Evolutionary conservation across 2,797 vertebrate species (phyloP), one percentile per base, ranked within the genome.

Genomic region (Percopsis omiscomaycus): DNA sequence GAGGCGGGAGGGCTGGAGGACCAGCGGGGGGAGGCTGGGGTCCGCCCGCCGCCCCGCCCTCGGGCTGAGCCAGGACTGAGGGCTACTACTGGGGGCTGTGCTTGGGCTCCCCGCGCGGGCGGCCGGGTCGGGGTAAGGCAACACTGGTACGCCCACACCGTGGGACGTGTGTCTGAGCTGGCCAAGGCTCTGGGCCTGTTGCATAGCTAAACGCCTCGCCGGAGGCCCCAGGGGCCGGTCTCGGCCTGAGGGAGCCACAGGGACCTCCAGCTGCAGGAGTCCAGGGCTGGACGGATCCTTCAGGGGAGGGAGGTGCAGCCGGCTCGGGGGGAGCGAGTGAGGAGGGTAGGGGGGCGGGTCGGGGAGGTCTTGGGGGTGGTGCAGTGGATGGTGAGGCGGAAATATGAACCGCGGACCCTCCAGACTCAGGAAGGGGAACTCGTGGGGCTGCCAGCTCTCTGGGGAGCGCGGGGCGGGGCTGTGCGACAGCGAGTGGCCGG

Each of bases 101-200:
- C 96, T 96, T 93, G 96, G 95, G 91, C 94, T 95, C 88, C 94
- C 94, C 88, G 94, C 87, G 74, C 95, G 94, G 92, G 93, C 93
- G 45, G 94, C 92, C 69, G 94, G 93, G 93, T 97, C 96, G 79
- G 96, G 94, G 94, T 98, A 98, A 96, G 98, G 97, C 97, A 99
- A 96, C 94, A 98, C 96, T 85, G 97, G 96, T 94, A 98, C 95
- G 86, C 96, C 96, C 96, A 98, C 95, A 89, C 97, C 98, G 91
- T 98, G 95, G 91, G 96, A 92, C 91, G 97, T 98, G 93, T 99
- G 97, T 96, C 97, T 96, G 92, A 98, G 95, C 94, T 98, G 97
- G 94, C 95, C 95, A 88, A 98, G 94, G 93, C 94, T 95, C 89
- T 92, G 92, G 90, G 93, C 95, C 95, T 97, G 94, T 95, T 98